Evolutionary conservation across 2,888 invertebrate genomes (phyloP).

Genomic region (Xiphydria camelus): DNA sequence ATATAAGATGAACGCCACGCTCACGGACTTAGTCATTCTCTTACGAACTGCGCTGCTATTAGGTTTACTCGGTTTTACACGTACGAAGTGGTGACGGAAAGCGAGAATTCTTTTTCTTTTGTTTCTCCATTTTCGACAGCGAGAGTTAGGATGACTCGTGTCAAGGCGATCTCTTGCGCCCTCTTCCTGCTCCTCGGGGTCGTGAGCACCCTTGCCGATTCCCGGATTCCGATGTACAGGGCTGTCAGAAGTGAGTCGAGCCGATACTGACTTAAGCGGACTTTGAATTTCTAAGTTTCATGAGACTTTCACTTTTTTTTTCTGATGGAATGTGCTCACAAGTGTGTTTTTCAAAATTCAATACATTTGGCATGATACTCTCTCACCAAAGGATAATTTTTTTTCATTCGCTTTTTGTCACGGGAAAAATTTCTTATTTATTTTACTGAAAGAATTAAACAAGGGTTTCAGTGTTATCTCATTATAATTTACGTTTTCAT

Average conservation of each 20-base stretch:
- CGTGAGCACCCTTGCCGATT: background rate
- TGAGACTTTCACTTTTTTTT: background rate
- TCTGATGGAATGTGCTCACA: background rate
- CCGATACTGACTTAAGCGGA: background rate
- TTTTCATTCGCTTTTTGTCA: no score
- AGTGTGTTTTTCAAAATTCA: no score
- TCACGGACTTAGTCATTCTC: conserved; percentile 47
- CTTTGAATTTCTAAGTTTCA: background rate
- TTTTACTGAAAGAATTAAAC: no score
- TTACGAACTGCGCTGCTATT: conserved; percentile 32
- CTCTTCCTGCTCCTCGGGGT: background rate
- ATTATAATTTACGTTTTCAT: no score
- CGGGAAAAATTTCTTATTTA: no score
- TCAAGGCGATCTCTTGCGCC: no score
- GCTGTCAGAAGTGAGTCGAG: background rate
- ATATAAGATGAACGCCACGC: conserved; percentile 47
- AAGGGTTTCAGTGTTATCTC: no score
- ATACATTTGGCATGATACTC: no score
- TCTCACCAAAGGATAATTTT: no score
- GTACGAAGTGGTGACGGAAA: background rate
- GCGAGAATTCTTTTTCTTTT: background rate
- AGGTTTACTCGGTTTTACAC: conserved; percentile 17
- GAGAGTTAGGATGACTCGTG: background rate
- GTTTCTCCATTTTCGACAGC: background rate
- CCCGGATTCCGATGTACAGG: background rate